Evolutionary conservation across 2,113 vertebrate species (phyloP).

Genomic region (Cavia porcellus): DNA sequence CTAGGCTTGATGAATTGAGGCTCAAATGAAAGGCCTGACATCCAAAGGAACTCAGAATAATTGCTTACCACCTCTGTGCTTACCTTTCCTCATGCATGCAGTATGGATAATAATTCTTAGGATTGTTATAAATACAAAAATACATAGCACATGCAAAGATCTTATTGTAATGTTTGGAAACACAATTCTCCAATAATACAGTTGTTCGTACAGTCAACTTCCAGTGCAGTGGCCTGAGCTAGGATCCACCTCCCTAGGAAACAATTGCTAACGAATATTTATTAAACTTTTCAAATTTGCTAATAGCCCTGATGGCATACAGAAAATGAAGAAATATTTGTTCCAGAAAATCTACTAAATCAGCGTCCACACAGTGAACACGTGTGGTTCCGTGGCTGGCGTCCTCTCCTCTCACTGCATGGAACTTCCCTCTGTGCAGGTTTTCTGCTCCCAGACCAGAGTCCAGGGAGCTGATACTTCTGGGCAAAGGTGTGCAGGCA

Average conservation of each 20-base stretch:
- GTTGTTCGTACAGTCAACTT: background rate
- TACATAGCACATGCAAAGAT: background rate
- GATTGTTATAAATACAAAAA: conserved; percentile 15
- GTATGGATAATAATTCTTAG: background rate
- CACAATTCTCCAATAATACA: background rate
- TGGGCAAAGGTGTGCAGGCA: background rate
- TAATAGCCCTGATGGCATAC: background rate
- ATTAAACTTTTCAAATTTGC: background rate
- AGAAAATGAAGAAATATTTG: background rate
- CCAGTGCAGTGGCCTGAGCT: background rate
- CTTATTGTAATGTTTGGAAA: background rate
- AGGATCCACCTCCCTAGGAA: background rate
- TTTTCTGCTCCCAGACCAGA: background rate
- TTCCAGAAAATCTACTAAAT: background rate
- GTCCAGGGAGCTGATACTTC: background rate
- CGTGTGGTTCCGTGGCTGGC: background rate
- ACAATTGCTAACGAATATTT: background rate
- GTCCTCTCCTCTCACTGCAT: accelerated
- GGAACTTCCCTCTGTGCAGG: too few species aligned
- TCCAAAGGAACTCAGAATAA: background rate
- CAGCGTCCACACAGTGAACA: background rate
- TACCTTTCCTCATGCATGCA: background rate
- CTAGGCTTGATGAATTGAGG: background rate
- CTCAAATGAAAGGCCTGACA: background rate
- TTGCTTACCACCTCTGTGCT: background rate